Base-by-base conservation (phyloP, 1,140 invertebrate genomes). In the Fopius arisanus region DNA sequence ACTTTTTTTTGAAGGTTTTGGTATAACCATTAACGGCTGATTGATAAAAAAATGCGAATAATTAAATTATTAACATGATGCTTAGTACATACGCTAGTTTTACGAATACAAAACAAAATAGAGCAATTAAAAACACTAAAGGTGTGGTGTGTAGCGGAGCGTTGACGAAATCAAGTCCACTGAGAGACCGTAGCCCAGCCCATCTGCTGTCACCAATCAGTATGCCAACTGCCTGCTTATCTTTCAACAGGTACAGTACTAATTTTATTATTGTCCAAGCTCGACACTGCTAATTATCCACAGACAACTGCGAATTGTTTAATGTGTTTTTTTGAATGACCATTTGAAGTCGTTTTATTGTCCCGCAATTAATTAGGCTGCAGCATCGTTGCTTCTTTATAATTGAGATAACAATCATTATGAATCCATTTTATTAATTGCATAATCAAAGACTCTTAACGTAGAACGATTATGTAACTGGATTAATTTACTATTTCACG, bases 151-250 rank as follows among this genome's bases (percentile, higher is more conserved):
- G 78, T 80, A 87, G 85, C 81, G 83, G 83, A 83, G 81, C 81
- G 69, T 66, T 85, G 77, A 87, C 87, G 73, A 90, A 90, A 83
- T 88, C 88, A 79, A 89, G 88, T 78, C 88, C 89, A 75, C 84
- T 88, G 77, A 85, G 78, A 79, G 88, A 85, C 78, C 84, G 83
- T 65, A 86, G 86, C 79, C 83, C 91, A 77, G 91, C 92, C 68
- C 89, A 89, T 87, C 91, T 92, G 86, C 90, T 94, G 78, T 92
- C 93, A 82, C 93, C 92, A 82, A 94, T 93, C 87, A 91, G 91
- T 88, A 93, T 94, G 90, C 91, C 93, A 80, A 88, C 81, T 75
- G 65, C 92, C 83, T 90, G 89, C 78, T 88, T 93, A 79, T 93
- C 91, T 78, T 93, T 91, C 84, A 91, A 90, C 91, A 94, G 93